phyloP scores from a whole-genome alignment of 1,140 invertebrate species.

The Ips nitidus region DNA sequence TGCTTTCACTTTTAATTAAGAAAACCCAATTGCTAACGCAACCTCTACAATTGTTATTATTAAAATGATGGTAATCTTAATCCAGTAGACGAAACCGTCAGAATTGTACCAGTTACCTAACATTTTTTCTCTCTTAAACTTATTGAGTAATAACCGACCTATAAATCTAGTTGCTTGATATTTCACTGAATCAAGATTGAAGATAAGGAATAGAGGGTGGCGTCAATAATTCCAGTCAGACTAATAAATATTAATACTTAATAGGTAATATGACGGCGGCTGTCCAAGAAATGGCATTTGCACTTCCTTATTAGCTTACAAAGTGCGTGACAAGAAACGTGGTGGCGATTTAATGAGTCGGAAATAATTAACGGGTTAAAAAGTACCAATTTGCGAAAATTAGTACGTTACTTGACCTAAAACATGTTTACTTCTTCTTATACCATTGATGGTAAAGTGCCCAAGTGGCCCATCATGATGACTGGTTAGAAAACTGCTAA shows the following conservation, averaged over 20 bases:
- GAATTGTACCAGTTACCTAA: background rate
- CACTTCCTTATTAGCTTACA: background rate
- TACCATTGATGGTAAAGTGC: background rate
- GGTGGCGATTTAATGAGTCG: background rate
- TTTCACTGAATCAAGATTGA: background rate
- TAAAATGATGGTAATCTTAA: background rate
- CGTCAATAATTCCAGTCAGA: background rate
- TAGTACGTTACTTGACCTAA: background rate
- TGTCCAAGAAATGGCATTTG: background rate
- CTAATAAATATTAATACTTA: background rate
- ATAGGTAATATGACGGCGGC: background rate
- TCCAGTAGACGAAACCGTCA: background rate
- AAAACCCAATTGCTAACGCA: background rate
- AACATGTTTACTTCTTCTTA: background rate
- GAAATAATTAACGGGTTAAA: conserved; percentile 5
- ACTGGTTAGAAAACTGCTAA: background rate
- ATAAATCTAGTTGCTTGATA: background rate
- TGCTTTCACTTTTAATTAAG: background rate
- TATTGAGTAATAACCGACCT: background rate
- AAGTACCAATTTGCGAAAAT: background rate
- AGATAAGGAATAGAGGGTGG: background rate
- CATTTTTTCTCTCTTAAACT: background rate
- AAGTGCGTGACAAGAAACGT: conserved; percentile 1
- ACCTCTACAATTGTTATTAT: background rate
- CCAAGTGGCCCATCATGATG: background rate